A percentile compares a stretch with the other conserved stretches of the same genome.
Evolutionary conservation across 53 echinoderm and acorn worm genomes (phyloP).

Genomic region (Luidia sarsii): DNA sequence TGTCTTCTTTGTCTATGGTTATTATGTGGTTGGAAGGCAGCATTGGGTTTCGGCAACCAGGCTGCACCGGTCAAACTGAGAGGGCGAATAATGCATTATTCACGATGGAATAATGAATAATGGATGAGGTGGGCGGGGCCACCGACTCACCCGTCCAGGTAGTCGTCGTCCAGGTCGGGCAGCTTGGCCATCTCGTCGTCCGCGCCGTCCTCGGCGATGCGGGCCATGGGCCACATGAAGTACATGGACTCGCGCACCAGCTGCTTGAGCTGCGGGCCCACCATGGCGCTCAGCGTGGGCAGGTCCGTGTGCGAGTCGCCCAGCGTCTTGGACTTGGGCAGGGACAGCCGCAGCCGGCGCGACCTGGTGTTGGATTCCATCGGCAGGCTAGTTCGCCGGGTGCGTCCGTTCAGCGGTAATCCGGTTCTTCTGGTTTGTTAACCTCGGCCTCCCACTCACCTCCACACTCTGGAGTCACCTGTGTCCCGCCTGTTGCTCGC

Average conservation of each 20-base stretch:
- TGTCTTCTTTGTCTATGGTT: too few species aligned
- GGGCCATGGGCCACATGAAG: conserved; percentile 99
- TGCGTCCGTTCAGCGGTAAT: background rate
- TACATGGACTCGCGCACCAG: conserved; percentile 91
- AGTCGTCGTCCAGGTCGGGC: conserved; percentile 64
- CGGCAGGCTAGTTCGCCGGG: too few species aligned
- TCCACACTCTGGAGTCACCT: too few species aligned
- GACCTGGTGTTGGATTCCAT: conserved; percentile 25
- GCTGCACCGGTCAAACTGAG: too few species aligned
- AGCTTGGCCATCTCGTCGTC: conserved; percentile 62
- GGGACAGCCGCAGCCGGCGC: conserved; percentile 23
- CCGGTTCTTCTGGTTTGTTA: background rate
- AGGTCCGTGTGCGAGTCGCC: conserved; percentile 23
- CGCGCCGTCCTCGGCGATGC: conserved; percentile 85
- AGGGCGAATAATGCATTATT: too few species aligned
- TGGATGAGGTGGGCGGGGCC: too few species aligned
- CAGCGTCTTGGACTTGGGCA: conserved; percentile 50
- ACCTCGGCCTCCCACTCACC: too few species aligned
- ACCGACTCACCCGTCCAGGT: conserved; percentile 72
- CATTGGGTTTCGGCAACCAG: too few species aligned
- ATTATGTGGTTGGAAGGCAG: too few species aligned
- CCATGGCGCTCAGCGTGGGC: conserved; percentile 41
- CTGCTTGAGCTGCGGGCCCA: conserved; percentile 60
- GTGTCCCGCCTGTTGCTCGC: too few species aligned
- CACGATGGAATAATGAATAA: too few species aligned